Percentiles rank a stretch among this genome's conserved stretches.
Conservation (phyloP, 2,797 vertebrate species). For the Triplophysa yarkandensis region DNA sequence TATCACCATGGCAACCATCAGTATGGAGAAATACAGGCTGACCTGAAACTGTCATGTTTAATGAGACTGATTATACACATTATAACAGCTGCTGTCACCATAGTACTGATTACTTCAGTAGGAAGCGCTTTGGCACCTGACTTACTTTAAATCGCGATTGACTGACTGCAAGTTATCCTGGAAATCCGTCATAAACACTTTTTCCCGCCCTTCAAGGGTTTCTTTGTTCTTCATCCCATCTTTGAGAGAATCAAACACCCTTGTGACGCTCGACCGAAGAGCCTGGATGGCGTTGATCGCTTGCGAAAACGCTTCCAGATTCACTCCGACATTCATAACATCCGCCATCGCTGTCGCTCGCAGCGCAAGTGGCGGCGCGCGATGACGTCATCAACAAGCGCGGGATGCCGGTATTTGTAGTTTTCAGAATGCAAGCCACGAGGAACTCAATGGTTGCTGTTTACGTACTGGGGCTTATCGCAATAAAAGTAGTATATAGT, state of each 20-base stretch:
- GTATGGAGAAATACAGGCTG: too few relatives aligned
- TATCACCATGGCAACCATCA: neutral
- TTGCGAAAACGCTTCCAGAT: constrained; percentile 93
- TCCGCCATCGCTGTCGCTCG: constrained; percentile 82
- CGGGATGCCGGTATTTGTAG: constrained; percentile 50
- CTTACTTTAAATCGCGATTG: constrained; percentile 94
- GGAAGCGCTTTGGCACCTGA: constrained; percentile 33
- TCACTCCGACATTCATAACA: constrained; percentile 86
- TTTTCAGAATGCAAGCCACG: constrained; percentile 20
- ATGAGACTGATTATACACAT: neutral
- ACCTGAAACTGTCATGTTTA: too few relatives aligned
- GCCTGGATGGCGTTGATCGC: constrained; percentile 94
- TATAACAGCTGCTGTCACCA: too few relatives aligned
- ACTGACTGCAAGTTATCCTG: constrained; percentile 94
- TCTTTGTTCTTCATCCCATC: constrained; percentile 95
- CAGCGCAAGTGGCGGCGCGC: neutral
- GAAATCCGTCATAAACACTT: constrained; percentile 87
- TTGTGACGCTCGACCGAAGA: constrained; percentile 91
- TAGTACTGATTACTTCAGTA: too few relatives aligned
- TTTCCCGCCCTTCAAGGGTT: constrained; percentile 89
- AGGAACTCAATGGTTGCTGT: neutral
- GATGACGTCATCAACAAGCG: constrained; percentile 26
- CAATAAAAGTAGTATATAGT: neutral
- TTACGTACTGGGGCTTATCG: neutral
- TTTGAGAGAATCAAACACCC: constrained; percentile 94